Conservation (phyloP, 2,113 vertebrate genomes). For the Patagioenas fasciata region DNA sequence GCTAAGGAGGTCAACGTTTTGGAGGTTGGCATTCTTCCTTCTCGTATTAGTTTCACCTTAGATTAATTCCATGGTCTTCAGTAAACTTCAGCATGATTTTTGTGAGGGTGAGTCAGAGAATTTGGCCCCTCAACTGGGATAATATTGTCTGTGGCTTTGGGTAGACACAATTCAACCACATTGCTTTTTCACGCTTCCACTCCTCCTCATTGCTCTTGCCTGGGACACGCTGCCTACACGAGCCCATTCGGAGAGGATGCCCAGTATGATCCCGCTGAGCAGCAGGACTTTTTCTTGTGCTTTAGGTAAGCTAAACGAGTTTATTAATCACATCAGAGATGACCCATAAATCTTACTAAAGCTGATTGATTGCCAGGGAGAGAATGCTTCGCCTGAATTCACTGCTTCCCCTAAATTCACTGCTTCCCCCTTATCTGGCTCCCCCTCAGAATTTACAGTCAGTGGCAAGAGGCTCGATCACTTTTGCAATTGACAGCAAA, state of each 20-base stretch:
- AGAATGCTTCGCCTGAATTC: background rate
- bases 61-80: background rate
- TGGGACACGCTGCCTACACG: background rate
- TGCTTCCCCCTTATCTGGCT: background rate
- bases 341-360: background rate
- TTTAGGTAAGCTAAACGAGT: background rate
- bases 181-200: background rate
- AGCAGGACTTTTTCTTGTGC: background rate
- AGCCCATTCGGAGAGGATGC: background rate
- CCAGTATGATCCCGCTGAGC: background rate
- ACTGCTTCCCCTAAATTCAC: background rate
- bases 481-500: background rate
- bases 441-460: background rate
- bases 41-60: background rate
- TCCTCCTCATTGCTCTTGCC: background rate
- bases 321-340: background rate
- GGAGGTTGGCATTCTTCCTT: background rate
- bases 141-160: background rate
- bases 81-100: background rate
- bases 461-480: background rate
- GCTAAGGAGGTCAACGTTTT: background rate
- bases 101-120: slow-evolving; percentile 15
- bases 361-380: background rate
- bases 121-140: slow-evolving; percentile 16
- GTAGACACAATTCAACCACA: background rate